Evolutionary conservation across 2,797 vertebrate genomes (phyloP), one percentile per base, ranked within the genome.

Genomic region (Sebastes hopkinsi): DNA sequence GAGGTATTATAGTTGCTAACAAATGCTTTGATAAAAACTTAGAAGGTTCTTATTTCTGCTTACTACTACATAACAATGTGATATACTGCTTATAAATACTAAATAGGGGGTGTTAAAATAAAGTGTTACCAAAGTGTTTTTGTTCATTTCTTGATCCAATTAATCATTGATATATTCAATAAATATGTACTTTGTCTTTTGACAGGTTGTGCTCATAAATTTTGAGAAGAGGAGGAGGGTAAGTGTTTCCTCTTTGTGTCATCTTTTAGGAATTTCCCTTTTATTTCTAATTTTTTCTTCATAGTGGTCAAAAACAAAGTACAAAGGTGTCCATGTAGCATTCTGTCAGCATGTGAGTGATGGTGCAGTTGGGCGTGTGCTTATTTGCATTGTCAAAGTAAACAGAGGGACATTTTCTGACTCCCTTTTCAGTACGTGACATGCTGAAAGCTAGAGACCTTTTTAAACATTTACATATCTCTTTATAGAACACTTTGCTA

Each of bases 171-270:
- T 42, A 16, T 10, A 12, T 67, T 20, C 27, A 46, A 52, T 72
- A 76, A 29, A 69, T 65, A 12, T 68, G 27, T 38, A 6, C 1
- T 60, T 64, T 0, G 3, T 83, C 23, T 82, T 66, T 77, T 77
- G n/a, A 88, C 92, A 97, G 97, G 95, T 91, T 3, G 95, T 94
- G 18, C 96, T 97, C 77, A 96, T 97, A 86, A 97, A 97, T 92
- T 97, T 97, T 80, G 96, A 97, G 90, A 97, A 97, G 92, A 95
- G 96, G 60, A 94, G 97, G 72, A 96, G 97, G 95, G 97, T 97
- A 81, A 96, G 94, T 87, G 36, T 1, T 58, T 84, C 32, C 58
- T 72, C 58, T 84, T 74, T 71, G 16, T 67, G 12, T 70, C 20
- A 11, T 52, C 50, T 75, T 52, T 61, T 62, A 29, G 14, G 2